These are phyloP conservation scores for Papilio polytes DNA, from an alignment of 1,140 invertebrate species.

Conservation along the genomic window DNA sequence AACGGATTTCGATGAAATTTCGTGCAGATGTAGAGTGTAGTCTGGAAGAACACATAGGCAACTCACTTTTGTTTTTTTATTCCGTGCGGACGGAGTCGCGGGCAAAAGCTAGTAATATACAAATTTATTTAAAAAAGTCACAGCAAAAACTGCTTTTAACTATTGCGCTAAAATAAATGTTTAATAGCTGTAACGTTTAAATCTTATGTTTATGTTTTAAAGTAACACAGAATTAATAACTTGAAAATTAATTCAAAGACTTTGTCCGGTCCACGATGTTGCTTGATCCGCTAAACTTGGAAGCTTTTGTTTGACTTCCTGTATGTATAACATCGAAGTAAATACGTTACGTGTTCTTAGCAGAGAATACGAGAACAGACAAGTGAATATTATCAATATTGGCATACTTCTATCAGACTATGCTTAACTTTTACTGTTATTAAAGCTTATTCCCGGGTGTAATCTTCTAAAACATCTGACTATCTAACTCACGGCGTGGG, in stretches of 20 bases:
- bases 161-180: background rate
- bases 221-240: slow-evolving; percentile 1
- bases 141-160: background rate
- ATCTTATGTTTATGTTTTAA: background rate
- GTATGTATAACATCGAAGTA: slow-evolving; percentile 1
- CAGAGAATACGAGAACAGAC: background rate
- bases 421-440: too few species aligned
- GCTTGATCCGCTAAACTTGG: background rate
- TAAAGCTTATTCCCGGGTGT: too few species aligned
- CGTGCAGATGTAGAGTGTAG: too few species aligned
- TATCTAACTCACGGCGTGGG: too few species aligned
- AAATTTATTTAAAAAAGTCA: too few species aligned
- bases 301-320: slow-evolving; percentile 12
- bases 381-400: background rate
- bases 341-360: background rate
- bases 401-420: background rate
- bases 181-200: slow-evolving; percentile 13
- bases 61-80: too few species aligned
- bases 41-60: too few species aligned
- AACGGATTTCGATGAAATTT: too few species aligned
- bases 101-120: too few species aligned
- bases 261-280: background rate
- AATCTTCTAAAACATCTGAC: too few species aligned
- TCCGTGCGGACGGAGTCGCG: too few species aligned
- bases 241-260: slow-evolving; percentile 1